Evolutionary conservation across 2,888 invertebrate species (phyloP), one percentile per base, ranked within the genome.

Genomic region (Leptopilina myrica): DNA sequence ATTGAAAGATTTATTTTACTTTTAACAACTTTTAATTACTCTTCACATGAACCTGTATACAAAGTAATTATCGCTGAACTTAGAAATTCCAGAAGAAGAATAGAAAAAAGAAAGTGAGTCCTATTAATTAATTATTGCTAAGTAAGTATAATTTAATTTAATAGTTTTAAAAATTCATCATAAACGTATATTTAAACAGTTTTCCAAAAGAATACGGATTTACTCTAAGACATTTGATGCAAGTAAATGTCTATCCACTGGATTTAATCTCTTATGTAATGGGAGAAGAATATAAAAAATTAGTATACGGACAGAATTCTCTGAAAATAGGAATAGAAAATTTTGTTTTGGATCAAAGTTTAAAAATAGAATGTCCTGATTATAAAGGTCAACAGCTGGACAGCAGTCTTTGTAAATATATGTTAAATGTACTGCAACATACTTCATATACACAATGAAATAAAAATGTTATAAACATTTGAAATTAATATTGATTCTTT

Each of bases 1-100:
- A 92, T 97, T 49, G 97, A 97, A 91, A 93, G 96, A 85, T 90
- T 96, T 9, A 91, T 94, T 4, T 92, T 95, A 81, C 93, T 93
- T 0, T 93, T 94, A 87, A 93, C 94, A 2, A 93, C 94, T 87
- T 95, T 95, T 83, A 93, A 95, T 89, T 93, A 93, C 14, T 85
- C 92, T 76, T 93, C 92, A 12, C 83, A 87, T 12, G 91, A 92
- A 56, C 93, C 94, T 80, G 85, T 94, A 12, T 93, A 92, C 78
- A 78, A 91, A 15, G 86, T 89, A 12, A 89, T 94, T 33, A 84
- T 93, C 0, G 81, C 92, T 0, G 92, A 94, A 86, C 85, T 97
- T 46, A 92, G 93, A 79, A 92, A 91, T 75, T 93, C 93, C 64
- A 90, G 92, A 67, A 92, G 95, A 83, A 84, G 90, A 49, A 81